A percentile compares a stretch with the other conserved stretches of the same genome.
Evolutionary conservation across 2,797 vertebrate species (phyloP).

Genomic region (Cottoperca gobio): DNA sequence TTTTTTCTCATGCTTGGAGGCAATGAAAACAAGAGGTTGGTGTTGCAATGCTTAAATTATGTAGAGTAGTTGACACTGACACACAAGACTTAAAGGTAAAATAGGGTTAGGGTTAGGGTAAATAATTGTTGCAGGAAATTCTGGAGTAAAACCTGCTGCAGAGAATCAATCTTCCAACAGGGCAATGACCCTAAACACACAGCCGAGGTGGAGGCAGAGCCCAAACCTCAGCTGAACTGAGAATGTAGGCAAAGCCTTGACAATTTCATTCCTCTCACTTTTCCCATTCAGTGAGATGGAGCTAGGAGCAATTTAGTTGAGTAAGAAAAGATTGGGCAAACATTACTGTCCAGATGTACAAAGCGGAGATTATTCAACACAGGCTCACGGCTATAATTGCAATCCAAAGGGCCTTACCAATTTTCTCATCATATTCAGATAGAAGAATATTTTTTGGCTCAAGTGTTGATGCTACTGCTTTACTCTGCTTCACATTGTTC

Average conservation of each 20-base stretch:
- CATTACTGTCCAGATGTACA: conserved; percentile 72
- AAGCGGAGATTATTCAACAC: conserved; percentile 36
- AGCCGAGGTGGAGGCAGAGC: conserved; percentile 35
- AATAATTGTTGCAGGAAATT: too few relatives aligned
- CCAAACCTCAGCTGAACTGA: conserved; percentile 45
- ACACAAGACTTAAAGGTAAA: background rate
- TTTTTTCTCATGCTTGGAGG: background rate
- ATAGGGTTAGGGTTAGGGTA: too few relatives aligned
- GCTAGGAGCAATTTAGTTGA: conserved; percentile 58
- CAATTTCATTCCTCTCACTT: conserved; percentile 57
- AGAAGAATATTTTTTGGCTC: conserved; percentile 38
- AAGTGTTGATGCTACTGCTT: conserved; percentile 52
- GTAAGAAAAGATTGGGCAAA: conserved; percentile 43
- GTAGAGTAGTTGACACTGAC: background rate
- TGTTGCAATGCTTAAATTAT: background rate
- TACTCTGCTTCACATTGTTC: conserved; percentile 24
- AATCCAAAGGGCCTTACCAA: conserved; percentile 58
- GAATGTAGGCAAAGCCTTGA: conserved; percentile 55
- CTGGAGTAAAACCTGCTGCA: conserved; percentile 21
- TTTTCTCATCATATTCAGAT: conserved; percentile 63
- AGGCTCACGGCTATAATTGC: conserved; percentile 56
- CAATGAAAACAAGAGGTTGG: background rate
- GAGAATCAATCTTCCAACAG: conserved; percentile 40
- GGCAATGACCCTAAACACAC: conserved; percentile 40
- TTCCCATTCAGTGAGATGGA: conserved; percentile 37